Conservation (phyloP, 2,113 vertebrate genomes). For the Poeciliopsis retropinna region DNA sequence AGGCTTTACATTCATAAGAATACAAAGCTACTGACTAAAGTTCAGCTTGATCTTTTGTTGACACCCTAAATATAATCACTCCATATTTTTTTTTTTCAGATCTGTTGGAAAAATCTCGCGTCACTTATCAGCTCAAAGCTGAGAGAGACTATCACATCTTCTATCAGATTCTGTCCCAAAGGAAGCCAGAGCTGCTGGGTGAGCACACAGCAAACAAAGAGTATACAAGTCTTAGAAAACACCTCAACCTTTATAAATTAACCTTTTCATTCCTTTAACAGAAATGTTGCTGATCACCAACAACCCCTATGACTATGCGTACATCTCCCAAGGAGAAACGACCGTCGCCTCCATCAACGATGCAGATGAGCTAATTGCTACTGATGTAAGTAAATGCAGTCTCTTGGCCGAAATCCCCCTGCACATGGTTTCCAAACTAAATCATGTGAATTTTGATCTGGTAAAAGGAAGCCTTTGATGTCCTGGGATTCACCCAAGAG, state of each 20-base stretch:
- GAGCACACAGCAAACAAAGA: slow-evolving; percentile 50
- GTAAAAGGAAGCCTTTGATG: slow-evolving; percentile 68
- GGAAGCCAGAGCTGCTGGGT: slow-evolving; percentile 77
- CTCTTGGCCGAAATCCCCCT: slow-evolving; percentile 21
- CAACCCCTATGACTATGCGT: slow-evolving; percentile 69
- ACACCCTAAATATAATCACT: not conserved
- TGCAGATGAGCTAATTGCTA: slow-evolving; percentile 70
- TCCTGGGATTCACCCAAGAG: slow-evolving; percentile 84
- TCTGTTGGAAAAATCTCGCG: slow-evolving; percentile 77
- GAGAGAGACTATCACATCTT: slow-evolving; percentile 84
- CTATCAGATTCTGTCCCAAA: slow-evolving; percentile 75
- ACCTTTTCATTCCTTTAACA: slow-evolving; percentile 49
- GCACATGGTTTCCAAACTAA: not conserved
- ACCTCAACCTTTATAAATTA: not conserved
- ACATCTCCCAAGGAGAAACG: slow-evolving; percentile 74
- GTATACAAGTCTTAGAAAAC: not conserved
- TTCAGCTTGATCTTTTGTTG: no score
- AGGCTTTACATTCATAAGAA: not conserved
- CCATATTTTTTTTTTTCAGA: slow-evolving; percentile 38
- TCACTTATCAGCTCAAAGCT: slow-evolving; percentile 79
- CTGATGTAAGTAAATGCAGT: slow-evolving; percentile 67
- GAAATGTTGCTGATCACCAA: slow-evolving; percentile 73
- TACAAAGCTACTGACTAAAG: not conserved
- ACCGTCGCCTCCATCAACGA: slow-evolving; percentile 71
- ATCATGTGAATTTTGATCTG: not conserved